A percentile compares a stretch with the other conserved stretches of the same genome.
These are phyloP conservation scores for Paramuricea clavata DNA, from an alignment of 92 coral and sea anemone genomes.

Conservation along the genomic window DNA sequence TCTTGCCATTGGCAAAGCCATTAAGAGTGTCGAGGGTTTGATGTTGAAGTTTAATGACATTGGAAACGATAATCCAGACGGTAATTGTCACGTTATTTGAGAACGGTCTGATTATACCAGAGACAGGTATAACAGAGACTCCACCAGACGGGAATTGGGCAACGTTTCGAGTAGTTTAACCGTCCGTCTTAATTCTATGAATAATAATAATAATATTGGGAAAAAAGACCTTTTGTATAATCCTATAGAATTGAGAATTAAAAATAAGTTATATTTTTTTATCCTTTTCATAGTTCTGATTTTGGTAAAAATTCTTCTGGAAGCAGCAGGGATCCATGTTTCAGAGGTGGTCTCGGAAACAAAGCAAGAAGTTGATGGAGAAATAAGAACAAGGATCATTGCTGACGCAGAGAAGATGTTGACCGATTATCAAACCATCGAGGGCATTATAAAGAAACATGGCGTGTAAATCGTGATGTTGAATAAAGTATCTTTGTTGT, in stretches of 20 bases:
- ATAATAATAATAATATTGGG: no score
- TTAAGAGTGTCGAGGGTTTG: conserved; percentile 29
- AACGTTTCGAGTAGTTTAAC: no score
- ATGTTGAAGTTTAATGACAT: conserved; percentile 14
- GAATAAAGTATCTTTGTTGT: not conserved
- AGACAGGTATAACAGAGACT: no score
- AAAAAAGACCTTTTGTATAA: no score
- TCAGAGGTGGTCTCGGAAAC: conserved; percentile 27
- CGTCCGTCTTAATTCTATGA: no score
- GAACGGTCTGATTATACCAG: no score
- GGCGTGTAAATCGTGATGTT: conserved; percentile 10
- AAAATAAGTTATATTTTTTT: no score
- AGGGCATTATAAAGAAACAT: conserved; percentile 12
- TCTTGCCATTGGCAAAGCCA: conserved; percentile 15
- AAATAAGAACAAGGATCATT: not conserved
- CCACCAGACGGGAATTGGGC: no score
- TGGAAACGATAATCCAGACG: conserved; percentile 16
- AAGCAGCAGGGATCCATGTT: not conserved
- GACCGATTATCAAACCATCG: conserved; percentile 38
- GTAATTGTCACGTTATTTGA: not conserved
- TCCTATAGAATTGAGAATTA: no score
- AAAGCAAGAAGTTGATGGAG: conserved; percentile 1
- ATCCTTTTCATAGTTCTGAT: no score
- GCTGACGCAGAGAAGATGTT: conserved; percentile 35
- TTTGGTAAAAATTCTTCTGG: conserved; percentile 6